A percentile compares a stretch with the other conserved stretches of the same genome.
These are phyloP conservation scores for Rosalia funebris DNA, from an alignment of 2,888 invertebrate species.

Conservation along the genomic window DNA sequence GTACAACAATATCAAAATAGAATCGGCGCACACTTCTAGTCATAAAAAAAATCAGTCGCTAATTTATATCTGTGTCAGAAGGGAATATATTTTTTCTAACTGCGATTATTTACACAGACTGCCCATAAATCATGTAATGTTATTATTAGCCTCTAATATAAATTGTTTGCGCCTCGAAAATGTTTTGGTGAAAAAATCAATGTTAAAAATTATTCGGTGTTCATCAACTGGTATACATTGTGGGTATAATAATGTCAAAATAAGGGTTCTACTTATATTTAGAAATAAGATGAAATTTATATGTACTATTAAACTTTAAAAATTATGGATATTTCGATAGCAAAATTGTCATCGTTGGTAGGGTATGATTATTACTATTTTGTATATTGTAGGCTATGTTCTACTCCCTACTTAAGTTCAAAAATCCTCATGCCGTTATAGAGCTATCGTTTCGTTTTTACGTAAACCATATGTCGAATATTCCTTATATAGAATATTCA, in stretches of 20 bases:
- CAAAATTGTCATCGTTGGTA: not conserved
- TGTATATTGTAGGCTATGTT: no score
- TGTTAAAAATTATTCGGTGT: not conserved
- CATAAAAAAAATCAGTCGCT: not conserved
- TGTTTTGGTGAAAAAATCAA: not conserved
- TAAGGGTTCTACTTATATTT: not conserved
- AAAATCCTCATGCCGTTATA: no score
- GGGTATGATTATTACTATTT: not conserved
- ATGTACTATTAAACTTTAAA: not conserved
- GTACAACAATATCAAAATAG: not conserved
- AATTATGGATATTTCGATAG: no score
- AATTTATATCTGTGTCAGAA: constrained; percentile 3
- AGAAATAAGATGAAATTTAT: not conserved
- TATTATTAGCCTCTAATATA: constrained; percentile 7
- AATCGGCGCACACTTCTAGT: not conserved
- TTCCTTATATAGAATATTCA: no score
- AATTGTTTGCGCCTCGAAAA: constrained; percentile 5
- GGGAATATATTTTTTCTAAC: constrained; percentile 6
- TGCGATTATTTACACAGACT: constrained; percentile 1
- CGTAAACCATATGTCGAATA: no score
- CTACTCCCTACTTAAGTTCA: no score
- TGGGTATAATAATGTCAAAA: no score
- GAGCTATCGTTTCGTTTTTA: no score
- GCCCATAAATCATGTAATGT: constrained; percentile 11
- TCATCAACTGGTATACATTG: no score